Conservation (phyloP, 35 echinoderm and acorn worm genomes). For the Patiria miniata region DNA sequence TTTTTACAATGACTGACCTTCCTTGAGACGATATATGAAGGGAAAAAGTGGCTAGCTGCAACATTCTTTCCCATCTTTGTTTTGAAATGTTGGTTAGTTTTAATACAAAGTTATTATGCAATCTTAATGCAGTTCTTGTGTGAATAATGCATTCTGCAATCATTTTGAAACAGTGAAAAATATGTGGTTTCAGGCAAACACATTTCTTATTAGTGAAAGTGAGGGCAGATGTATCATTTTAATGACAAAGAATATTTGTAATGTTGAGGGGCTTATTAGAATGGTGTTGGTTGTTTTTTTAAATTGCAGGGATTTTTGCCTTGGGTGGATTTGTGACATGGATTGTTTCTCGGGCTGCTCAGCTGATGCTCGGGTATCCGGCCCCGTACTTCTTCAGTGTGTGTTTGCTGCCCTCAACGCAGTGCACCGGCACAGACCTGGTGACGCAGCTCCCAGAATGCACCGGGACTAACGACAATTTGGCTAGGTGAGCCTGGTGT, state of each 20-base stretch:
- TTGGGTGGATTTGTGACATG: conserved; percentile 49
- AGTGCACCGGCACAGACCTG: background rate
- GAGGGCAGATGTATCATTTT: no score
- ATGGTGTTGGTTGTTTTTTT: background rate
- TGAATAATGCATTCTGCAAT: no score
- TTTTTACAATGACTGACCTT: no score
- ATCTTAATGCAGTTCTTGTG: no score
- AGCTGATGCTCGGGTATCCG: conserved; percentile 38
- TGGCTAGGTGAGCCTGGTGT: conserved; percentile 8
- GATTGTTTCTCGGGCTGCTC: conserved; percentile 47
- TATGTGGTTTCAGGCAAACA: no score
- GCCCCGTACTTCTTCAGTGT: conserved; percentile 55
- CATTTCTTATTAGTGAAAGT: no score
- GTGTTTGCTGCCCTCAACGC: conserved; percentile 15
- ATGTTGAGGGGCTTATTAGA: background rate
- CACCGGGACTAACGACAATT: background rate
- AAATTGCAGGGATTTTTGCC: conserved; percentile 38
- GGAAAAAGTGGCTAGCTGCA: no score
- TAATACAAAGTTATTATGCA: no score
- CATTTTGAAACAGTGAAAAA: no score
- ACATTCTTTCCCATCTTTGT: no score
- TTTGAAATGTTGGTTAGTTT: no score
- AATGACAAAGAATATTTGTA: background rate
- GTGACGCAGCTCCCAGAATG: conserved; percentile 31
- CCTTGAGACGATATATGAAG: no score